Evolutionary conservation across 2,888 invertebrate species (phyloP), one percentile per base, ranked within the genome.

Genomic region (Dugesia japonica): DNA sequence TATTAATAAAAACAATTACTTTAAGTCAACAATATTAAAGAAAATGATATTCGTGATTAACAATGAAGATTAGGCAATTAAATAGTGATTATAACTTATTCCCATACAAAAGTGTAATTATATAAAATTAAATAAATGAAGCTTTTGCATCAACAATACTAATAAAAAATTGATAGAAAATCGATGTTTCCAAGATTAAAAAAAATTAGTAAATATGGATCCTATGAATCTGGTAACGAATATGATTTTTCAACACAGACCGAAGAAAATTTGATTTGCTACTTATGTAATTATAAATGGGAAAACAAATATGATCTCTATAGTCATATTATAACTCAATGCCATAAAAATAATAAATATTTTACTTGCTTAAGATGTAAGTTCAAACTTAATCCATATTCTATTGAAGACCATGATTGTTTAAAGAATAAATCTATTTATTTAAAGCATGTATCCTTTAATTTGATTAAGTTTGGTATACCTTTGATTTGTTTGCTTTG

Each of bases 401-500:
- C 56, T 13, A 4, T 56, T 1, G 56, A 56, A 4, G 56, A n/a
- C 7, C 56, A 56, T 23, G 56, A 56, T 56, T 56, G 56, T 56
- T 23, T 56, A 7, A 56, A n/a, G 17, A n/a, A n/a, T 23, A 56
- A 56, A n/a, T 56, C 56, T 20, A 4, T 23, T 23, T 56, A 20
- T 23, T 9, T 56, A 4, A 56, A 56, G 17, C 56, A 56, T 23
- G 17, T 56, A 20, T 56, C 9, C 23, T 23, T 4, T n/a, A 56
- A 56, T 23, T 4, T 23, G 20, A 56, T 56, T 23, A 56, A 56
- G 17, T 56, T 13, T 23, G 74, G 74, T 4, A 7, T 38, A 17
- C 74, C 74, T n/a, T 31, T 33, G 7, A 73, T 31, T 7, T 73
- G 74, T 73, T 33, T 73, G 13, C 38, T 73, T 28, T 73, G 74